These are phyloP conservation scores for Anguilla japonica DNA, from an alignment of 2,113 vertebrate genomes.

Conservation along the genomic window DNA sequence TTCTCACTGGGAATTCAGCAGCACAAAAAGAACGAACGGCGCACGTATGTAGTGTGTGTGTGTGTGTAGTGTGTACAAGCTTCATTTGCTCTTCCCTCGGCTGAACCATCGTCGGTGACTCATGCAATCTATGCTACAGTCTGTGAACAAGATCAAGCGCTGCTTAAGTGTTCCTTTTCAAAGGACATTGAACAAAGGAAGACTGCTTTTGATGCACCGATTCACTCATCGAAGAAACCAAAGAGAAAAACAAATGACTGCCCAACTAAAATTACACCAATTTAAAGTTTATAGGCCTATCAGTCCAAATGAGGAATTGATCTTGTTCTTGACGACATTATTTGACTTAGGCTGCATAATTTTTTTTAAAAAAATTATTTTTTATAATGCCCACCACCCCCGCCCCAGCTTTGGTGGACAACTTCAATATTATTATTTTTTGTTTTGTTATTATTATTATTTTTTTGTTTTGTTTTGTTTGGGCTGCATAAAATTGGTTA, in stretches of 20 bases:
- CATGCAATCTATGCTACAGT: not conserved
- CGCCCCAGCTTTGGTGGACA: too few relatives aligned
- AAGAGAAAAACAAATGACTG: not conserved
- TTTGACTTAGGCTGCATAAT: too few relatives aligned
- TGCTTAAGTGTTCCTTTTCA: not conserved
- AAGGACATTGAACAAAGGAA: not conserved
- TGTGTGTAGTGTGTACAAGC: not conserved
- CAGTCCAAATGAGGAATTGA: not conserved
- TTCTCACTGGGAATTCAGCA: not conserved
- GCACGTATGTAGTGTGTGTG: not conserved
- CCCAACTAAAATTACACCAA: not conserved
- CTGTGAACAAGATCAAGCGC: not conserved
- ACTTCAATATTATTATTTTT: too few relatives aligned
- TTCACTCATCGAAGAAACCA: not conserved
- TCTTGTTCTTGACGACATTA: not conserved
- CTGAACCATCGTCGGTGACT: not conserved
- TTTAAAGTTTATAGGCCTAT: not conserved
- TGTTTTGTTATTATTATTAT: too few relatives aligned
- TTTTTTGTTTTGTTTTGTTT: too few relatives aligned
- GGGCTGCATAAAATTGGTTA: too few relatives aligned
- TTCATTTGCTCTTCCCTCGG: not conserved
- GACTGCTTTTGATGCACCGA: not conserved
- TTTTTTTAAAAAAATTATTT: too few relatives aligned
- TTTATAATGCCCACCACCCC: too few relatives aligned
- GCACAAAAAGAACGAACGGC: not conserved